phyloP scores from a whole-genome alignment of 2,888 invertebrate species.

The Parochlus steinenii region DNA sequence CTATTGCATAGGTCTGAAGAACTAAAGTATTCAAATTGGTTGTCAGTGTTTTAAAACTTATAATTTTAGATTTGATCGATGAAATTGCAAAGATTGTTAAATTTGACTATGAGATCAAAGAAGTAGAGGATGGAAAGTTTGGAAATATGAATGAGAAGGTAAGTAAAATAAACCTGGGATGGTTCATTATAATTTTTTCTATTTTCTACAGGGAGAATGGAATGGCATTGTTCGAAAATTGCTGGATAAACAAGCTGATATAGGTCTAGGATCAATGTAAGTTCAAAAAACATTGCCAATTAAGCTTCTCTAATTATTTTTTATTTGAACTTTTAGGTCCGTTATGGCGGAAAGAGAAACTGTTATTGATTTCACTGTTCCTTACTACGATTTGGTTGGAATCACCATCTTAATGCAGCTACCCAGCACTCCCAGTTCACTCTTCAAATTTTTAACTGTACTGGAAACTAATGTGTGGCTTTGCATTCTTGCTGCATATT shows the following conservation, averaged over 20 bases:
- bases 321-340: conserved; percentile 31
- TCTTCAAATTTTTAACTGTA: conserved; percentile 93
- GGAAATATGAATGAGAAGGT: conserved; percentile 72
- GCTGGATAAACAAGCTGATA: conserved; percentile 77
- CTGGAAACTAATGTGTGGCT: conserved; percentile 94
- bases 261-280: conserved; percentile 82
- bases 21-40: too few species aligned
- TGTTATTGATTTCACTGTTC: conserved; percentile 95
- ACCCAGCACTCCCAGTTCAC: conserved; percentile 72
- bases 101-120: conserved; percentile 79
- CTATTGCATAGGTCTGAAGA: too few species aligned
- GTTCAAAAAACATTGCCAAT: conserved; percentile 47
- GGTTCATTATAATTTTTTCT: conserved; percentile 13
- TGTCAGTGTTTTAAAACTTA: too few species aligned
- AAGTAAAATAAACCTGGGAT: conserved; percentile 43
- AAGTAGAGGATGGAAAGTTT: conserved; percentile 65
- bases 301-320: conserved; percentile 9
- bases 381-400: conserved; percentile 94
- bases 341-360: conserved; percentile 96
- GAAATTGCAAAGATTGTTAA: conserved; percentile 68
- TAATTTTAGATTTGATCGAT: conserved; percentile 81
- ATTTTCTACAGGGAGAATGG: conserved; percentile 48
- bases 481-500: conserved; percentile 86
- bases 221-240: conserved; percentile 69
- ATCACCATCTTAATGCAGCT: conserved; percentile 91